These are phyloP conservation scores for Oryctolagus cuniculus DNA, from an alignment of 2,113 vertebrate genomes.

Conservation along the genomic window DNA sequence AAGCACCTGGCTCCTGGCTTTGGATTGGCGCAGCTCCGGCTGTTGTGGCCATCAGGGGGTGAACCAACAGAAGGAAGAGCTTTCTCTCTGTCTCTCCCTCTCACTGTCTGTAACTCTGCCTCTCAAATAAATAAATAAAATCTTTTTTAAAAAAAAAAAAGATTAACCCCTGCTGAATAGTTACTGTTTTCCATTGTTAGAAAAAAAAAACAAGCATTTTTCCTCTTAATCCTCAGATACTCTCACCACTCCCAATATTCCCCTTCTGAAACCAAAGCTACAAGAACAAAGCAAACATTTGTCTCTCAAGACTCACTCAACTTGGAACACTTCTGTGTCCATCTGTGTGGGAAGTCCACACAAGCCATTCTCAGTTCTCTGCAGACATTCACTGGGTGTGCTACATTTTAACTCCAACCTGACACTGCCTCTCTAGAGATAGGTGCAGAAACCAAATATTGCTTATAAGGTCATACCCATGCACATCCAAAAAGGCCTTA, in stretches of 20 bases:
- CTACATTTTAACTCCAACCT: background rate
- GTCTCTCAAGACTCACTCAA: background rate
- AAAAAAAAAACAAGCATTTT: background rate
- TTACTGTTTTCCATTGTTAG: background rate
- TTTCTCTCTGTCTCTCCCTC: too few species aligned
- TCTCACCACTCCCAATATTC: too few species aligned
- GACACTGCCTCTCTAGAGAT: background rate
- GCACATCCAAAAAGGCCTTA: conserved; percentile 7
- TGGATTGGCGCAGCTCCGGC: too few species aligned
- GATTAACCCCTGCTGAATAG: background rate
- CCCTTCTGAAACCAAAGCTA: background rate
- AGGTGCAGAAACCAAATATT: background rate
- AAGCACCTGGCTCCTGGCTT: too few species aligned
- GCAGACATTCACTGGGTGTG: background rate
- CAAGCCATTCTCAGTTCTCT: background rate
- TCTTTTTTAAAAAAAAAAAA: too few species aligned
- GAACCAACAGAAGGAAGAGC: too few species aligned
- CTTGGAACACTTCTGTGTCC: background rate
- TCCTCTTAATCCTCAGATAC: background rate
- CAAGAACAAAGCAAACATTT: background rate
- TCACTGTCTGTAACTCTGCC: too few species aligned
- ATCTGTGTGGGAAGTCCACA: background rate
- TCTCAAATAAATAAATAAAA: too few species aligned
- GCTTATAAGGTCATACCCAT: background rate
- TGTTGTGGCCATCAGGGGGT: too few species aligned